A percentile compares a stretch with the other conserved stretches of the same genome.
Conservation (phyloP, 1,140 invertebrate species). For the Pogonus chalceus region DNA sequence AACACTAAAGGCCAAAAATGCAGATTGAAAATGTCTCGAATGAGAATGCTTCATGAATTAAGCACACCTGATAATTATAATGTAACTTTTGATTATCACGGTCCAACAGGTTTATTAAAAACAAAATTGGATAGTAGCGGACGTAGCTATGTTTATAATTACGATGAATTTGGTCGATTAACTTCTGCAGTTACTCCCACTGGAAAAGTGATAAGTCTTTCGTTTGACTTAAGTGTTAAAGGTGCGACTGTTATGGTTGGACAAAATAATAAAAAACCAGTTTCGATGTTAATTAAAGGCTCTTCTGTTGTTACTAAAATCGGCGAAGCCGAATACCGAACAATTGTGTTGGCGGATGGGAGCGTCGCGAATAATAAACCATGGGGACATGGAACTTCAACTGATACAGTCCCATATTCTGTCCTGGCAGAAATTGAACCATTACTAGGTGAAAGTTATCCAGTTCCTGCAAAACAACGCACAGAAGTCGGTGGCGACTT, state of each 20-base stretch:
- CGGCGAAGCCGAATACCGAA: constrained; percentile 70
- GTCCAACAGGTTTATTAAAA: constrained; percentile 76
- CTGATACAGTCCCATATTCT: constrained; percentile 76
- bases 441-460: constrained; percentile 76
- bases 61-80: constrained; percentile 86
- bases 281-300: constrained; percentile 79
- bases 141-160: constrained; percentile 86
- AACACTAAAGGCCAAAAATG: constrained; percentile 91
- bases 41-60: constrained; percentile 80
- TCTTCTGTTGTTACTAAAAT: constrained; percentile 70
- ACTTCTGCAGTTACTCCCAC: constrained; percentile 86
- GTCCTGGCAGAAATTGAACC: constrained; percentile 74
- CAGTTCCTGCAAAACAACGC: constrained; percentile 79
- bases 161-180: constrained; percentile 87
- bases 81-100: constrained; percentile 87
- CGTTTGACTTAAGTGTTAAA: constrained; percentile 79
- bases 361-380: constrained; percentile 68
- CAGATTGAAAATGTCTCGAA: constrained; percentile 74
- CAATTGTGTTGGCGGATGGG: constrained; percentile 69
- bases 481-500: constrained; percentile 81
- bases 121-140: constrained; percentile 84
- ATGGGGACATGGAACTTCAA: constrained; percentile 74
- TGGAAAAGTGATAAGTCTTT: constrained; percentile 74
- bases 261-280: constrained; percentile 69
- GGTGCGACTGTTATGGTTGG: constrained; percentile 78